phyloP scores from a whole-genome alignment of 2,888 invertebrate species.

The Nasonovia ribisnigri region DNA sequence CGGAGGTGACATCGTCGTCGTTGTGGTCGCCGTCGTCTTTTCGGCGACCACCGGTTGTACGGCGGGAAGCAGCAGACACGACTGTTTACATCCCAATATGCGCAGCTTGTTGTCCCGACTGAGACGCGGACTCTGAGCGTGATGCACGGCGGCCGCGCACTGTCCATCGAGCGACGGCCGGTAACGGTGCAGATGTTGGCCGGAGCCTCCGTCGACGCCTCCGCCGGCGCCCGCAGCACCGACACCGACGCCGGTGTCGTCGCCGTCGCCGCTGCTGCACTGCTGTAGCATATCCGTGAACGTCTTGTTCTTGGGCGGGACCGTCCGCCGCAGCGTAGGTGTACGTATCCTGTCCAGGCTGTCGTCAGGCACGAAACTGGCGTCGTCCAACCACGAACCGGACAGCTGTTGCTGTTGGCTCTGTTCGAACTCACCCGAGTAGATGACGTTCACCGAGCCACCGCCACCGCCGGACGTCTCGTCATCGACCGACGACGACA shows the following conservation, averaged over 20 bases:
- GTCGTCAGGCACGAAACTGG: conserved; percentile 45
- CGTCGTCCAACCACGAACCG: conserved; percentile 64
- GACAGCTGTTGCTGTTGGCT: conserved; percentile 66
- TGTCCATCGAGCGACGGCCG: conserved; percentile 51
- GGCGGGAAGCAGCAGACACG: conserved; percentile 68
- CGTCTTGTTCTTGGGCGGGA: conserved; percentile 54
- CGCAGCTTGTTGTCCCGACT: conserved; percentile 68
- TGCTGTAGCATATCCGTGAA: conserved; percentile 59
- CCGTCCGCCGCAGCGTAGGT: conserved; percentile 61
- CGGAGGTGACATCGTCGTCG: not conserved
- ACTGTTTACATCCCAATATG: conserved; percentile 69
- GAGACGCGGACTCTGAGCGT: conserved; percentile 68
- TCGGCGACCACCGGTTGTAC: conserved; percentile 65
- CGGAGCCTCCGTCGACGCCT: not conserved
- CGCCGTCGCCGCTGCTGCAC: conserved; percentile 48
- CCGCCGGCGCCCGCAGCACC: not conserved
- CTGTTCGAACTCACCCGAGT: conserved; percentile 69
- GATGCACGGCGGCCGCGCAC: conserved; percentile 47
- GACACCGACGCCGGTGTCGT: not conserved
- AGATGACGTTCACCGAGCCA: conserved; percentile 69
- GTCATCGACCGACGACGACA: conserved; percentile 64
- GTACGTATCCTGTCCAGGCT: conserved; percentile 64
- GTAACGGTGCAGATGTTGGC: conserved; percentile 18
- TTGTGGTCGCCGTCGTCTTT: not conserved
- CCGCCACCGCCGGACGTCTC: conserved; percentile 65